Conservation (phyloP, 2,888 invertebrate genomes). For the Hydropsyche betteni region DNA sequence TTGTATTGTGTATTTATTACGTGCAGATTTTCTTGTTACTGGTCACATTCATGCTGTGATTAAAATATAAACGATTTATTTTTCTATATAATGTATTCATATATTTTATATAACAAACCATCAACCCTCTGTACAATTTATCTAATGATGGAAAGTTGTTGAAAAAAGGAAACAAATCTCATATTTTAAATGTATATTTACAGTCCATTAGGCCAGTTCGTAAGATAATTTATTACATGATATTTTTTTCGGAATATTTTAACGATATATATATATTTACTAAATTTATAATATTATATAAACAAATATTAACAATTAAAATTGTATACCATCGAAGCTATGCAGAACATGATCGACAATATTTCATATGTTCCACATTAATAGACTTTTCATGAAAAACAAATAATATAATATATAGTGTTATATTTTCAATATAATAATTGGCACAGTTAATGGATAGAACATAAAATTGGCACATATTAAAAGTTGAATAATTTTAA, state of each 20-base stretch:
- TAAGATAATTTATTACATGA: constrained; percentile 26
- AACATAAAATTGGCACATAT: neutral
- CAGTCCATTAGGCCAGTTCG: constrained; percentile 32
- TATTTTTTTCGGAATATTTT: constrained; percentile 22
- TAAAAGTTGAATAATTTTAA: constrained; percentile 5
- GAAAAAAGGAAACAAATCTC: constrained; percentile 14
- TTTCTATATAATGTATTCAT: constrained; percentile 29
- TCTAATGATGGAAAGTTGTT: constrained; percentile 20
- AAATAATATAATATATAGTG: no score
- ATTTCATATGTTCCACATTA: no score
- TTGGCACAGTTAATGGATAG: constrained; percentile 4
- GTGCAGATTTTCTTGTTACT: no score
- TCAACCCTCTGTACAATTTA: constrained; percentile 25
- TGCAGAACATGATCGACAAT: constrained; percentile 15
- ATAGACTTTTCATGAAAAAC: no score
- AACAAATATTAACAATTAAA: constrained; percentile 25
- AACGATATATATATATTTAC: constrained; percentile 27
- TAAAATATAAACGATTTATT: neutral
- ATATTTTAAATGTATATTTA: constrained; percentile 33
- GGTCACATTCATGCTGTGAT: no score
- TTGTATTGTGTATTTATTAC: no score
- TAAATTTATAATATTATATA: constrained; percentile 19
- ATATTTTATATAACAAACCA: constrained; percentile 17
- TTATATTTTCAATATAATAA: no score
- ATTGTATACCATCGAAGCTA: constrained; percentile 27